These are phyloP conservation scores for Salticus scenicus DNA, from an alignment of 2,888 invertebrate species.

Conservation along the genomic window DNA sequence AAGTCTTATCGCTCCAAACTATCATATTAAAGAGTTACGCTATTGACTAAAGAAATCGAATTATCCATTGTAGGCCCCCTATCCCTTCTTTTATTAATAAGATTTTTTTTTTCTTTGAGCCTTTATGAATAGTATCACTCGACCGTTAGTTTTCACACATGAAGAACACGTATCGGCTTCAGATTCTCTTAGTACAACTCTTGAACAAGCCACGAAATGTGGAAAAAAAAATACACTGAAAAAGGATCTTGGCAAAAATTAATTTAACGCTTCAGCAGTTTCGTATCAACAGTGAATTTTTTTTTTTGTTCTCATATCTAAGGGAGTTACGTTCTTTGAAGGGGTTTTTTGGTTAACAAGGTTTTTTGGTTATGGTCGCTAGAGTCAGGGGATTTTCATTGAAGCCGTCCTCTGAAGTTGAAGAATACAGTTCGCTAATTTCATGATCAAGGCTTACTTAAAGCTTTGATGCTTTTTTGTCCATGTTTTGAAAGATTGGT, in stretches of 20 bases:
- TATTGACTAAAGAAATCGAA: slow-evolving; percentile 66
- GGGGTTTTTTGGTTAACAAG: slow-evolving; percentile 67
- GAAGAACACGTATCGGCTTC: slow-evolving; percentile 56
- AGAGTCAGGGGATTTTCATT: slow-evolving; percentile 10
- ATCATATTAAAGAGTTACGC: slow-evolving; percentile 68
- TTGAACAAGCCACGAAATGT: slow-evolving; percentile 59
- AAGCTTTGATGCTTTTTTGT: slow-evolving; percentile 16
- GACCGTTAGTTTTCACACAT: slow-evolving; percentile 68
- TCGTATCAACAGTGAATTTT: slow-evolving; percentile 55
- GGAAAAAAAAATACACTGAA: slow-evolving; percentile 45
- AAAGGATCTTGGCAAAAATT: slow-evolving; percentile 67
- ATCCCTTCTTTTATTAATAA: slow-evolving; percentile 61
- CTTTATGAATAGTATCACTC: slow-evolving; percentile 49
- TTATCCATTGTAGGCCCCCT: slow-evolving; percentile 52
- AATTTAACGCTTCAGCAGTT: slow-evolving; percentile 68
- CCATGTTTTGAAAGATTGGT: slow-evolving; percentile 15
- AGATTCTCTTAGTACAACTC: slow-evolving; percentile 50
- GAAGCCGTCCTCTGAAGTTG: slow-evolving; percentile 14
- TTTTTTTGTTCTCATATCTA: slow-evolving; percentile 52
- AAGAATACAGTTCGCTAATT: slow-evolving; percentile 14
- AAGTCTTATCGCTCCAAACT: slow-evolving; percentile 58
- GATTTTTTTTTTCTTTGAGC: slow-evolving; percentile 34
- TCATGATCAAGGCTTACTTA: slow-evolving; percentile 15
- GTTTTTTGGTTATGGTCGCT: slow-evolving; percentile 63
- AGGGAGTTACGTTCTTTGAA: slow-evolving; percentile 55